Conservation (phyloP, 2,888 invertebrate species). For the Hecatera dysodea region DNA sequence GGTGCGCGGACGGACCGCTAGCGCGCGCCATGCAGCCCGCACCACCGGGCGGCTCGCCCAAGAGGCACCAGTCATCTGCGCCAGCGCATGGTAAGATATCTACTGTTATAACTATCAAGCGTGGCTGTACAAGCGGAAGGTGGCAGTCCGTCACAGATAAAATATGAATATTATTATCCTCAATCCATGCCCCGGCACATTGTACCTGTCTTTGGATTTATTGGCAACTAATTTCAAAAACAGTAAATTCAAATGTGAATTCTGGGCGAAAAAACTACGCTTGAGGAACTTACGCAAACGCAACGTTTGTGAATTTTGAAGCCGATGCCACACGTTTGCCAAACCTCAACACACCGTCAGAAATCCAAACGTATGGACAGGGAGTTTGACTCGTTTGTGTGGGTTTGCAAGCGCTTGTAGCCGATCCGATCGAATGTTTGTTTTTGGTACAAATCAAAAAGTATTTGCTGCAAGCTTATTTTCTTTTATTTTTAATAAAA, state of each 20-base stretch:
- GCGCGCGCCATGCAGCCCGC: conserved; percentile 90
- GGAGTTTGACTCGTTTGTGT: too few relatives aligned
- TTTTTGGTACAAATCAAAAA: too few relatives aligned
- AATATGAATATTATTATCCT: neutral
- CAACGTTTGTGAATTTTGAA: too few relatives aligned
- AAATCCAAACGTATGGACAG: too few relatives aligned
- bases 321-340: too few relatives aligned
- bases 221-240: neutral
- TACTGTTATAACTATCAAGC: neutral
- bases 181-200: neutral
- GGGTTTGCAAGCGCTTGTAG: too few relatives aligned
- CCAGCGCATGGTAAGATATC: conserved; percentile 76
- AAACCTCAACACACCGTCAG: too few relatives aligned
- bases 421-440: too few relatives aligned
- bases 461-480: too few relatives aligned
- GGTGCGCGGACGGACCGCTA: conserved; percentile 91
- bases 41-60: conserved; percentile 88
- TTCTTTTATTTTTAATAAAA: too few relatives aligned
- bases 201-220: neutral
- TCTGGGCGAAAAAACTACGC: too few relatives aligned
- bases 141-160: neutral
- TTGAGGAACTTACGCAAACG: too few relatives aligned
- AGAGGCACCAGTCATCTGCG: conserved; percentile 82
- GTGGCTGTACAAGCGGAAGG: neutral
- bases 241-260: neutral